Percentiles rank a stretch among this genome's conserved stretches.
Conservation (phyloP, 2,113 vertebrate species). For the Poeciliopsis occidentalis region DNA sequence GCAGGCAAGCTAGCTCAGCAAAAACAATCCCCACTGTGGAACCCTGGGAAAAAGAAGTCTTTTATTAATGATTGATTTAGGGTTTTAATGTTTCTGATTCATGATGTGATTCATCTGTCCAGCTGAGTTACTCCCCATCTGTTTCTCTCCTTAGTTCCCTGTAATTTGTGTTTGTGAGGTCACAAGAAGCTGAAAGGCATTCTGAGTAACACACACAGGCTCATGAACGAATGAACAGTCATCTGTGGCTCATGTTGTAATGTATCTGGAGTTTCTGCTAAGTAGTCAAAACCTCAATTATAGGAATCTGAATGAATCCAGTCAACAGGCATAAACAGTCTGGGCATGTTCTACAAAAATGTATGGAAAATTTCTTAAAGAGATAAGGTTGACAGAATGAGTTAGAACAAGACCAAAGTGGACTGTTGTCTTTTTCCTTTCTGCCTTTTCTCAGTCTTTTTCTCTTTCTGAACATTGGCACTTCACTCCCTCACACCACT, state of each 20-base stretch:
- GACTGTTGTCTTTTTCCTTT: slow-evolving; percentile 1
- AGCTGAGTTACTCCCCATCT: slow-evolving; percentile 47
- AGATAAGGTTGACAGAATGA: slow-evolving; percentile 8
- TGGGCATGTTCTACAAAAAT: slow-evolving; percentile 25
- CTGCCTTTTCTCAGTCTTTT: not conserved
- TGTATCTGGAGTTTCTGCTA: slow-evolving; percentile 13
- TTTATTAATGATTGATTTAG: slow-evolving; percentile 35
- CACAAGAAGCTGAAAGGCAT: slow-evolving; percentile 2
- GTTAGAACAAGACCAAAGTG: slow-evolving; percentile 5
- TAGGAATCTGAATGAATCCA: slow-evolving; percentile 51
- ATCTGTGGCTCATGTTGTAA: slow-evolving; percentile 35
- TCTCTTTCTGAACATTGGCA: not conserved
- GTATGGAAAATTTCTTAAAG: not conserved
- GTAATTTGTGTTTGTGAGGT: slow-evolving; percentile 7
- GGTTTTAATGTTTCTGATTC: slow-evolving; percentile 37
- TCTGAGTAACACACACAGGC: slow-evolving; percentile 11
- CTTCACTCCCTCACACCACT: not conserved
- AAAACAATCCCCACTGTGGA: slow-evolving; percentile 6
- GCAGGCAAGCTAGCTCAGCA: slow-evolving; percentile 26
- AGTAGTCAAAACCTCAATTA: slow-evolving; percentile 53
- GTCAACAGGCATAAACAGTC: slow-evolving; percentile 43
- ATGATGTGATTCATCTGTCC: slow-evolving; percentile 30
- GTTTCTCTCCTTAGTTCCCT: slow-evolving; percentile 16
- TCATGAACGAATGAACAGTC: not conserved
- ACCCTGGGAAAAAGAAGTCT: slow-evolving; percentile 11